Evolutionary conservation across 2,888 invertebrate species (phyloP), one percentile per base, ranked within the genome.

Genomic region (Andrena fulva): DNA sequence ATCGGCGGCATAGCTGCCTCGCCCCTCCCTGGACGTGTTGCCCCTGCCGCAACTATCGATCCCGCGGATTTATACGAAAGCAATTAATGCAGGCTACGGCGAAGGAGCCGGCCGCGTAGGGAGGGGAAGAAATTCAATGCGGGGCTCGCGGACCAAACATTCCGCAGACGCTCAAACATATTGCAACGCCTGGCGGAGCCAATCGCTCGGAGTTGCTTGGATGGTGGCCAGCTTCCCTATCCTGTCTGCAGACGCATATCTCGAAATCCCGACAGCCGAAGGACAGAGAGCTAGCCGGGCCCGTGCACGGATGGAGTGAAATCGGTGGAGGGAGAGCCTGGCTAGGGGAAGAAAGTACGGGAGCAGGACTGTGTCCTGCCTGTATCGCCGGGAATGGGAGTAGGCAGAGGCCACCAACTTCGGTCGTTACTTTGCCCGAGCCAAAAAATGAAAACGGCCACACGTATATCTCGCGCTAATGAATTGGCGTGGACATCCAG

Each of bases 181-280:
- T 85, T 88, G 88, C 88, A 80, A 82, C 82, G 79, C 63, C 82
- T 76, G 72, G 70, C 69, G 73, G 80, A 91, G 90, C 91, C 91
- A 92, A 92, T 92, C 92, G 92, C 87, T 91, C 82, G 85, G 90
- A 92, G 91, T 92, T 91, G 90, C 89, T 92, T 93, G 93, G 93
- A 92, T 85, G 75, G 75, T 50, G 74, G 92, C 93, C 93, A 93
- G 90, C 87, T 92, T 83, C 84, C 86, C 82, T 89, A 87, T 86
- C 83, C 87, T 83, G 84, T 90, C 88, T 85, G 87, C 88, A 85
- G 88, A 87, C 90, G 90, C 87, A 85, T 89, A 89, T 89, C 89
- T 89, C 85, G 76, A 69, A 74, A 69, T 85, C 67, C 63, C 62
- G 69, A 10, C 73, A 70, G 54, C 74, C 63, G 60, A 70, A 56